Evolutionary conservation across 1,140 invertebrate species (phyloP), one percentile per base, ranked within the genome.

Genomic region (Micrasema longulum): DNA sequence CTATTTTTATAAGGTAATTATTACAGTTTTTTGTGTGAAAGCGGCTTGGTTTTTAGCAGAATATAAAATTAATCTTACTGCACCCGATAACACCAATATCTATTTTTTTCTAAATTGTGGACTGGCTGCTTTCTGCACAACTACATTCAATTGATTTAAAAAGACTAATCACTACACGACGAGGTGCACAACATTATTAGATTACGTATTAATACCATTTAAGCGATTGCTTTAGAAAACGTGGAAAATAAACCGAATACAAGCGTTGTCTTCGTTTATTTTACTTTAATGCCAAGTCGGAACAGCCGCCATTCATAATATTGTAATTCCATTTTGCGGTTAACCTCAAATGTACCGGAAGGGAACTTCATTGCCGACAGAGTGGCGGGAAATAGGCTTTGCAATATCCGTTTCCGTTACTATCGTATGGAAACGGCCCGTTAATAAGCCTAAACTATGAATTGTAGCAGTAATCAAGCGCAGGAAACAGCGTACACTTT

Each of bases 371-470:
- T 18, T 53, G 50, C 16, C 48, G 48, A 16, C 48, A 20, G 50
- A 23, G 50, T 23, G 50, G 50, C 50, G 50, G 22, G 50, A 53
- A 53, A 53, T 45, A 45, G 43, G 43, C 50, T 53, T 53, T 53
- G 50, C 50, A 53, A 53, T 53, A 53, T 53, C 50, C 50, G 50
- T 23, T 53, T 53, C 50, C 50, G 50, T 53, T 53, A 53, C 26
- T 53, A 53, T 53, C 50, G 50, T 18, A 53, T 53, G 18, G 50
- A 53, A 53, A 53, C 26, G 10, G 50, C 50, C 22, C 10, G 50
- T 23, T 11, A 23, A 53, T 18, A 53, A n/a, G 18, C 22, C 22
- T 23, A 53, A 11, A 53, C n/a, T 22, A 53, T 23, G 14, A n/a
- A n/a, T n/a, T n/a, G n/a, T n/a, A 53, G 18, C 22, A 5, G 50